Base-by-base conservation (phyloP, 2,113 vertebrate genomes). In the Donacobius atricapilla region DNA sequence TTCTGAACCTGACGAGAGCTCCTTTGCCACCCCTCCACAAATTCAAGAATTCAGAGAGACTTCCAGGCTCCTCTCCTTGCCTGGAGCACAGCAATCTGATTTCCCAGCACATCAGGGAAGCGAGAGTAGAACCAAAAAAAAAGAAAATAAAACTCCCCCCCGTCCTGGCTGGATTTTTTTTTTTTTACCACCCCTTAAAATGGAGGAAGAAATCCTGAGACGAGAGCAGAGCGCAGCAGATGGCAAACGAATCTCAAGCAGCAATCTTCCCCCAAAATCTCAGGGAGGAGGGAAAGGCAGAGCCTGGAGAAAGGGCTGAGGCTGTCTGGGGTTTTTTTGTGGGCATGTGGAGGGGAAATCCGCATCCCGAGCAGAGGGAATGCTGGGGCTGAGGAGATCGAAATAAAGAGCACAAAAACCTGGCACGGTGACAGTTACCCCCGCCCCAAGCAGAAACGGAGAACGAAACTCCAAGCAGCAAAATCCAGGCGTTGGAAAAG, bases 181-280 rank as follows among this genome's bases (percentile, higher is more conserved):
- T 97, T 98, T 96, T 97, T 96, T 96, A 97, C 95, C 97, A 96
- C 95, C 96, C 96, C 96, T 97, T 96, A 94, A 97, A 98, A 98
- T 90, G 97, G 93, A 97, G 97, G 96, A 50, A 96, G 95, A 97
- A 97, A 97, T 80, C 94, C 97, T 97, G 91, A 31, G 94, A 97
- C 97, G 97, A 97, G 56, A 96, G 90, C 96, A 80, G 97, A 95
- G 94, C 66, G 95, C 96, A 93, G 98, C 98, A 98, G 98, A 98
- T 98, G 98, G 97, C 68, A 97, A 97, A 96, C 94, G 97, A 98
- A 98, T 97, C n/a, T n/a, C n/a, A n/a, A n/a, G n/a, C n/a, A n/a
- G n/a, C n/a, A n/a, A 97, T 97, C 53, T 9, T 54, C 7, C 50
- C 96, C 50, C 91, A 97, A 97, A 98, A 94, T 97, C 97, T 97